Percentiles rank a stretch among this genome's conserved stretches.
phyloP scores from a whole-genome alignment of 1,140 invertebrate species.

The Pogonus chalceus region DNA sequence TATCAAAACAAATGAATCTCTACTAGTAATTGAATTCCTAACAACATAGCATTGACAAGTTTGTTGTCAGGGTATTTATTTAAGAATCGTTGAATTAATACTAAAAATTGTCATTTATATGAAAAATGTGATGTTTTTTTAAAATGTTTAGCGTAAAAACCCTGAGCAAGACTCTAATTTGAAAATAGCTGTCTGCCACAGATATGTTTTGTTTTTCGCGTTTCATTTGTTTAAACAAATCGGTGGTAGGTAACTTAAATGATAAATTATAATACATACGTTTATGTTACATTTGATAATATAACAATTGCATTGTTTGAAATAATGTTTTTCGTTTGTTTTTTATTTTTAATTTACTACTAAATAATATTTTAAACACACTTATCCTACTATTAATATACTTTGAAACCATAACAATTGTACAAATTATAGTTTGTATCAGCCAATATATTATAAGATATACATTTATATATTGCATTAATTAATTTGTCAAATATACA shows the following conservation, averaged over 20 bases:
- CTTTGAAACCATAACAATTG: conserved; percentile 6
- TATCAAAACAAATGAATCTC: neutral
- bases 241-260: too few species aligned
- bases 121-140: neutral
- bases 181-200: neutral
- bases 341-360: neutral
- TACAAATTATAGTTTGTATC: conserved; percentile 3
- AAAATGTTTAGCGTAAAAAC: neutral
- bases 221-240: too few species aligned
- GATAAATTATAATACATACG: too few species aligned
- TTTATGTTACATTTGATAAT: too few species aligned
- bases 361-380: conserved; percentile 6
- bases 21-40: conserved; percentile 2
- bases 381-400: conserved; percentile 1
- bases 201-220: neutral
- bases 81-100: too few species aligned
- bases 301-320: too few species aligned
- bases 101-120: too few species aligned
- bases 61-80: neutral
- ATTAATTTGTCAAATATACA: conserved; percentile 7
- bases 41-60: conserved; percentile 6
- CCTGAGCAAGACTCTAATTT: neutral
- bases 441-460: conserved; percentile 4
- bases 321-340: too few species aligned
- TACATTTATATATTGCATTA: conserved; percentile 1